A percentile compares a stretch with the other conserved stretches of the same genome.
Conservation (phyloP, 1,140 invertebrate genomes). For the Apis laboriosa region DNA sequence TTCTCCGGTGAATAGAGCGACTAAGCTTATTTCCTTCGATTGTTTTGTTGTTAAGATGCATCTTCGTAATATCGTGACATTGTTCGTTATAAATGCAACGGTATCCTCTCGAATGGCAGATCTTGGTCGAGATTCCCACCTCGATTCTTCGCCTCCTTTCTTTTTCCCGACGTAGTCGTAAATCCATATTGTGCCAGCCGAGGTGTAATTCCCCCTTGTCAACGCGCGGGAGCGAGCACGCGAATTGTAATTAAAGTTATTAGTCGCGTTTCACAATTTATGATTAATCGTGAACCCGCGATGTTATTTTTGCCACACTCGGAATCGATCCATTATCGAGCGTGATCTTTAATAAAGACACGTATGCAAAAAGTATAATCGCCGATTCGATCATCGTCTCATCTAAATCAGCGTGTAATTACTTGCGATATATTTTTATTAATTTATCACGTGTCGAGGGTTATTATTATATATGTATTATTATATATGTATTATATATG, state of each 20-base stretch:
- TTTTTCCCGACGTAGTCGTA: neutral
- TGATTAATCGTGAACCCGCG: conserved; percentile 50
- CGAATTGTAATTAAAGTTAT: conserved; percentile 58
- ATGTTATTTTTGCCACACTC: neutral
- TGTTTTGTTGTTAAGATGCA: too few relatives aligned
- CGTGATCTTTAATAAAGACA: conserved; percentile 4
- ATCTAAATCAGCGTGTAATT: conserved; percentile 9
- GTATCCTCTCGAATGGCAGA: neutral
- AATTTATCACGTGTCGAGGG: neutral
- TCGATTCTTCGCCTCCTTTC: neutral
- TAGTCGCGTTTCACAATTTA: conserved; percentile 49
- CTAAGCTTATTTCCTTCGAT: too few relatives aligned
- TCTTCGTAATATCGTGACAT: neutral
- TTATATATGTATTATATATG: too few relatives aligned
- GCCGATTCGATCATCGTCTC: neutral
- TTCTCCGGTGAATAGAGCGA: too few relatives aligned
- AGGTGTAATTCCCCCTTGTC: conserved; percentile 50
- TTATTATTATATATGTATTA: neutral
- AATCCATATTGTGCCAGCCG: conserved; percentile 21
- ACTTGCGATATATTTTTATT: neutral
- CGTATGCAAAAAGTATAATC: neutral
- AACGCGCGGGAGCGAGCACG: conserved; percentile 5
- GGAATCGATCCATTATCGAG: neutral
- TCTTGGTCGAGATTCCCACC: neutral
- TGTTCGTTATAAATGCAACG: neutral